Evolutionary conservation across 2,888 invertebrate genomes (phyloP).

Genomic region (Rhimphoctona megacephalus): DNA sequence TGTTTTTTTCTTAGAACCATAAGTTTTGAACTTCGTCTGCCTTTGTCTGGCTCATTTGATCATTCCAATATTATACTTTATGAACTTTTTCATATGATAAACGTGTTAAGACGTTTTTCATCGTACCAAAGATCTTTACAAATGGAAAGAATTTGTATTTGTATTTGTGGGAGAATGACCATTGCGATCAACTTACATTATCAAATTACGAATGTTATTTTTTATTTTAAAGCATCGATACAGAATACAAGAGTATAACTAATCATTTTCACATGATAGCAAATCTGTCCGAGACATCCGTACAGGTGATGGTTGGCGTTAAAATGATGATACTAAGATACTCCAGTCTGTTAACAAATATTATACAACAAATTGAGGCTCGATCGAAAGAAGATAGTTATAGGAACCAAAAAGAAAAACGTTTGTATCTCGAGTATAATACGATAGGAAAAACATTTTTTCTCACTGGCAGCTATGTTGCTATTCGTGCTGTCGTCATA

Average conservation of each 20-base stretch:
- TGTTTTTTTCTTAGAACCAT: no score
- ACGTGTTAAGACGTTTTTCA: no score
- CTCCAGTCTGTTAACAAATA: constrained; percentile 14
- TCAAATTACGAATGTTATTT: no score
- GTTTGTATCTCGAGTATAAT: constrained; percentile 46
- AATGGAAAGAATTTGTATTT: no score
- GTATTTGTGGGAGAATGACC: no score
- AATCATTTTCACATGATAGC: constrained; percentile 61
- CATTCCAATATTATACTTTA: no score
- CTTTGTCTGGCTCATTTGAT: no score
- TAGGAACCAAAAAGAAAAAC: constrained; percentile 31
- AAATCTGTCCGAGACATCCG: constrained; percentile 55
- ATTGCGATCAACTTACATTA: no score
- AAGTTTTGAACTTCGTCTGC: no score
- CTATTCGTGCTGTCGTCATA: constrained; percentile 24
- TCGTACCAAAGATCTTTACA: no score
- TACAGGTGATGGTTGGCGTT: constrained; percentile 42
- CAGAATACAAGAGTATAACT: constrained; percentile 51
- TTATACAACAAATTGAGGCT: constrained; percentile 34
- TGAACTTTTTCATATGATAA: no score
- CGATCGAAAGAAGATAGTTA: constrained; percentile 24
- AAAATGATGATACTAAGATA: constrained; percentile 57
- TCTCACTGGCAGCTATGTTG: constrained; percentile 34
- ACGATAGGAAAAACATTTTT: constrained; percentile 48
- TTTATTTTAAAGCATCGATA: constrained; percentile 50